phyloP scores from a whole-genome alignment of 1,140 invertebrate species.

The Hypothenemus hampei region DNA sequence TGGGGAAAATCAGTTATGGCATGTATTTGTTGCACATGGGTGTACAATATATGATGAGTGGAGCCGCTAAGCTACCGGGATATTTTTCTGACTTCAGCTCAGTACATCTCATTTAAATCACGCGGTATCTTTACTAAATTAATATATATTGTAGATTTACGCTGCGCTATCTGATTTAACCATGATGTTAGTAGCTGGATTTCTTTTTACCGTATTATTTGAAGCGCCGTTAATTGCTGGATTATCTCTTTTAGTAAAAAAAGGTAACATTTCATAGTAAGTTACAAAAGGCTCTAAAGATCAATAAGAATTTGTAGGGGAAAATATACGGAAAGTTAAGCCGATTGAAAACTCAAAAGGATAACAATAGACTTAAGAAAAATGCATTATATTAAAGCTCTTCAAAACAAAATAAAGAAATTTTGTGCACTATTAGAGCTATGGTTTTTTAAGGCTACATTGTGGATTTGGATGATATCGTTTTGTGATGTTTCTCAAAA shows the following conservation, averaged over 20 bases:
- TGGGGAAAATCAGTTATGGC: constrained; percentile 32
- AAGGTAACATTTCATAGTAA: constrained; percentile 6
- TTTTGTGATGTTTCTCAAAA: constrained; percentile 53
- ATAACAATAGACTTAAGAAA: too few relatives aligned
- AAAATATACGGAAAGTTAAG: too few relatives aligned
- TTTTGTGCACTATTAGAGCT: too few relatives aligned
- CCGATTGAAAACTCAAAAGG: too few relatives aligned
- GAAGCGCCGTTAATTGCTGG: constrained; percentile 21
- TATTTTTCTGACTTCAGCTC: constrained; percentile 35
- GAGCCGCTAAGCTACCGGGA: constrained; percentile 30
- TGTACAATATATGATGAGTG: constrained; percentile 33
- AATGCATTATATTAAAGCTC: too few relatives aligned
- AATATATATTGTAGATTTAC: constrained; percentile 19
- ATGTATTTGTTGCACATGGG: constrained; percentile 34
- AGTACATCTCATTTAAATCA: constrained; percentile 15
- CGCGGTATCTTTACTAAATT: not conserved
- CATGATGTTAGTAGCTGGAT: constrained; percentile 30
- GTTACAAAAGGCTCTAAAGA: too few relatives aligned
- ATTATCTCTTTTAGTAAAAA: constrained; percentile 6
- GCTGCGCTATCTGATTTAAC: constrained; percentile 27
- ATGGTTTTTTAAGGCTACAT: constrained; percentile 49
- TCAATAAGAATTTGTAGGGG: too few relatives aligned
- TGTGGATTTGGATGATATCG: constrained; percentile 55
- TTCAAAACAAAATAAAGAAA: too few relatives aligned
- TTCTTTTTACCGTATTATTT: constrained; percentile 30